phyloP scores from a whole-genome alignment of 1,140 invertebrate genomes.

The Gerris buenoi region DNA sequence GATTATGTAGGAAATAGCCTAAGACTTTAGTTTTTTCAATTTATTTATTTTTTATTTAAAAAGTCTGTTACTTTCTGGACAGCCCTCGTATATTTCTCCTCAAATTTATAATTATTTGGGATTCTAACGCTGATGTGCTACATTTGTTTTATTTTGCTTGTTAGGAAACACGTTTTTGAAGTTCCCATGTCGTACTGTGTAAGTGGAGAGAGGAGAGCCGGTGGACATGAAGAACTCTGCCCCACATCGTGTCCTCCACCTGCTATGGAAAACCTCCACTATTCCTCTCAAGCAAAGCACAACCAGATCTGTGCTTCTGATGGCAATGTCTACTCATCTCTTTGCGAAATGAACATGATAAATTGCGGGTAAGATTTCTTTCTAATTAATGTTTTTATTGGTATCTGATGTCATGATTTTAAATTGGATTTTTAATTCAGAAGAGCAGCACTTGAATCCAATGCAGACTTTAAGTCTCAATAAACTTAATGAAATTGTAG shows the following conservation, averaged over 20 bases:
- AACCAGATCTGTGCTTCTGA: conserved; percentile 72
- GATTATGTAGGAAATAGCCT: too few species aligned
- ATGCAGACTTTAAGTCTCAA: too few species aligned
- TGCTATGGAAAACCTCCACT: not conserved
- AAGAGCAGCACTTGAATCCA: too few species aligned
- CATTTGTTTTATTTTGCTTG: conserved; percentile 19
- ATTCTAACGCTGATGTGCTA: too few species aligned
- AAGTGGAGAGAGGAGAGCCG: conserved; percentile 53
- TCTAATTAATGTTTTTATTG: not conserved
- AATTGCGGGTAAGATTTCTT: conserved; percentile 43
- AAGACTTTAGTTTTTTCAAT: too few species aligned
- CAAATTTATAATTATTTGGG: too few species aligned
- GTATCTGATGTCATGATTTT: not conserved
- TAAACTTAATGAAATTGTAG: too few species aligned
- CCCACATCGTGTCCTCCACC: conserved; percentile 45
- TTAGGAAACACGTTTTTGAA: conserved; percentile 76
- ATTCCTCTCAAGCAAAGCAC: conserved; percentile 34
- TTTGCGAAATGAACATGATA: conserved; percentile 78
- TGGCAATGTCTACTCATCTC: conserved; percentile 69
- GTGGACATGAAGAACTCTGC: conserved; percentile 36
- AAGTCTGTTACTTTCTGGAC: too few species aligned
- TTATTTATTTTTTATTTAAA: too few species aligned
- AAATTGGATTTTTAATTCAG: not conserved
- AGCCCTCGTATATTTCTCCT: too few species aligned
- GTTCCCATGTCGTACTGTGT: conserved; percentile 77